Conservation (phyloP, 2,888 invertebrate genomes). For the Rhagonycha lutea region DNA sequence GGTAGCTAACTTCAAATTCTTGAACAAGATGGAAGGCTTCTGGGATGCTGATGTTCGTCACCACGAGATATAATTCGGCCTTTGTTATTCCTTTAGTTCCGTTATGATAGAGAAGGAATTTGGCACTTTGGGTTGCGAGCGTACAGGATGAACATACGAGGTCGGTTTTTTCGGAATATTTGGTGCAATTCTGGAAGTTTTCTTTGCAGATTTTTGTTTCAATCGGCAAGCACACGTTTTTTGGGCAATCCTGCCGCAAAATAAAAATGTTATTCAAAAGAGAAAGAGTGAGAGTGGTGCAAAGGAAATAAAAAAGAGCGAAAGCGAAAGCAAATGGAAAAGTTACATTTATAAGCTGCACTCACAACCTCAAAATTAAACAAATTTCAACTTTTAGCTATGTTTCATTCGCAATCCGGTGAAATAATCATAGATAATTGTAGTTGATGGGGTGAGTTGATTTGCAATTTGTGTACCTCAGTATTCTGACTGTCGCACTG, state of each 20-base stretch:
- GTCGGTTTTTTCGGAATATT: constrained; percentile 24
- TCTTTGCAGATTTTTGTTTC: constrained; percentile 45
- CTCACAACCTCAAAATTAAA: no score
- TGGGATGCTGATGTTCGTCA: constrained; percentile 42
- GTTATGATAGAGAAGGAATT: constrained; percentile 53
- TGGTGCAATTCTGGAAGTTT: constrained; percentile 42
- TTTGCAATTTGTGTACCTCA: no score
- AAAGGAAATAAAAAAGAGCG: no score
- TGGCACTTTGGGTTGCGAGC: constrained; percentile 47
- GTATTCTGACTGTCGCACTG: no score
- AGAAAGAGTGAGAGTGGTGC: not conserved
- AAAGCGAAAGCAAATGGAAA: no score
- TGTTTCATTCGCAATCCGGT: no score
- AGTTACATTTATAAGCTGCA: no score
- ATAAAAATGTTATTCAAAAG: not conserved
- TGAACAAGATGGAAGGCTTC: constrained; percentile 38
- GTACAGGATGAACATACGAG: constrained; percentile 40
- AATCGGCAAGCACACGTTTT: constrained; percentile 47
- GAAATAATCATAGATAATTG: no score
- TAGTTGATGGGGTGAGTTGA: no score
- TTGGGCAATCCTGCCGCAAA: constrained; percentile 45
- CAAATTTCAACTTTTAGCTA: no score
- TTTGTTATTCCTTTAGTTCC: constrained; percentile 54
- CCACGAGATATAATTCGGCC: constrained; percentile 45
- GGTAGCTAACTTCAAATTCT: constrained; percentile 45